Percentiles rank a stretch among this genome's conserved stretches.
Evolutionary conservation across 2,797 vertebrate genomes (phyloP).

Genomic region (Heteromormyrus szaboi): DNA sequence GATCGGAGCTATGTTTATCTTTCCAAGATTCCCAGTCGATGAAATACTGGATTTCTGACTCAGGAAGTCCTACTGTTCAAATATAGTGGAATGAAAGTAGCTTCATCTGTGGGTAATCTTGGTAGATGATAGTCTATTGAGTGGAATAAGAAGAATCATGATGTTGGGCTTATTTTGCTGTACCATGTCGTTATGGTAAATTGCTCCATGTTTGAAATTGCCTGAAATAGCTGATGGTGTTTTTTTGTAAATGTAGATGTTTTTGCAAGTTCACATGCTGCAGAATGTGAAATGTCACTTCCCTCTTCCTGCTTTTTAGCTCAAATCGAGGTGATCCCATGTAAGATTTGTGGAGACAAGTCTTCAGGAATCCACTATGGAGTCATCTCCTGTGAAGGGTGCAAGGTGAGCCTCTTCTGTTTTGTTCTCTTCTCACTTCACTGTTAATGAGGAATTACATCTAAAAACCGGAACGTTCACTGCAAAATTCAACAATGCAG

Average conservation of each 20-base stretch:
- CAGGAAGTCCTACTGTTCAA: not conserved
- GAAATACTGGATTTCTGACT: not conserved
- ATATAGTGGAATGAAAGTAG: not conserved
- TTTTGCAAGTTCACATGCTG: not conserved
- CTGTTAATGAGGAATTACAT: not conserved
- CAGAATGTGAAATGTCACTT: slow-evolving; percentile 20
- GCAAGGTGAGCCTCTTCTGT: slow-evolving; percentile 69
- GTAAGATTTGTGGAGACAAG: slow-evolving; percentile 91
- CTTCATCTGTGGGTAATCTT: not conserved
- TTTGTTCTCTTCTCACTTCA: not conserved
- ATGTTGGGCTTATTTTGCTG: not conserved
- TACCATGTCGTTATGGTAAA: not conserved
- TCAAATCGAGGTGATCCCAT: slow-evolving; percentile 90
- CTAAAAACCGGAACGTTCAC: not conserved
- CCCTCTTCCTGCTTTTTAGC: slow-evolving; percentile 52
- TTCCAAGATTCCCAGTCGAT: not conserved
- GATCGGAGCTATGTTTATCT: not conserved
- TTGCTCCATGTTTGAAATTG: not conserved
- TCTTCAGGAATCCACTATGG: slow-evolving; percentile 92
- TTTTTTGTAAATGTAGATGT: not conserved
- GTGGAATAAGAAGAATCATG: not conserved
- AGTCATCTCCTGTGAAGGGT: slow-evolving; percentile 90
- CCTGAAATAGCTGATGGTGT: not conserved
- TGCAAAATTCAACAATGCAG: not conserved
- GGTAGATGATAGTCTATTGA: not conserved